Evolutionary conservation across 2,113 vertebrate genomes (phyloP), one percentile per base, ranked within the genome.

Genomic region (Sinosuthora webbiana): DNA sequence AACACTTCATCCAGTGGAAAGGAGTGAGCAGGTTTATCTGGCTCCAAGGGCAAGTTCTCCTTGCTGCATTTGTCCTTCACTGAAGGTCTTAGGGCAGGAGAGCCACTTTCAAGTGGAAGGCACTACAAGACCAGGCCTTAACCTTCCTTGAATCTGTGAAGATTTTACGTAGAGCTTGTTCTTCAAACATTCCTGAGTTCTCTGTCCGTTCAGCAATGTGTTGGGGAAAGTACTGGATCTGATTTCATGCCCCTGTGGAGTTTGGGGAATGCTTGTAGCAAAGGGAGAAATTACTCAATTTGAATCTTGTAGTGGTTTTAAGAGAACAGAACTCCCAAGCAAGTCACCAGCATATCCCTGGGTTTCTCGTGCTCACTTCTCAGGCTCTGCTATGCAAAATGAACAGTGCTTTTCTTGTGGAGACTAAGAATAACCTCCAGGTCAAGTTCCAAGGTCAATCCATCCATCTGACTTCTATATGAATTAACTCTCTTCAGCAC

Each of bases 361-460:
- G 28, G 15, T 44, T 93, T 65, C 42, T 89, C 0, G 2, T 17
- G 11, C 11, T 35, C 20, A 49, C 49, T 37, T 47, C 83, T 90
- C 27, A 37, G 47, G 33, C 27, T 64, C 86, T 39, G 60, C 49
- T 74, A 22, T 33, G 19, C n/a, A 57, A 81, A 78, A 68, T 19
- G 65, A 77, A 9, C 25, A 15, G 23, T 4, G 2, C 30, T 91
- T 93, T 73, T 81, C 64, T 93, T 83, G 56, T 41, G 56, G 35
- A 82, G 24, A 27, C 24, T 60, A 82, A 62, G 39, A 76, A 90
- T 47, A 59, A 49, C 41, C 81, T 94, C 57, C 84, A 90, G 86
- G 88, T 75, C 76, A 77, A 69, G 28, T 81, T 95, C 78, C 69
- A 94, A 83, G 93, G 91, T 94, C 80, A 83, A 63, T 86, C 55